Evolutionary conservation across 2,797 vertebrate species (phyloP), one percentile per base, ranked within the genome.

Genomic region (Sebastes reedi): DNA sequence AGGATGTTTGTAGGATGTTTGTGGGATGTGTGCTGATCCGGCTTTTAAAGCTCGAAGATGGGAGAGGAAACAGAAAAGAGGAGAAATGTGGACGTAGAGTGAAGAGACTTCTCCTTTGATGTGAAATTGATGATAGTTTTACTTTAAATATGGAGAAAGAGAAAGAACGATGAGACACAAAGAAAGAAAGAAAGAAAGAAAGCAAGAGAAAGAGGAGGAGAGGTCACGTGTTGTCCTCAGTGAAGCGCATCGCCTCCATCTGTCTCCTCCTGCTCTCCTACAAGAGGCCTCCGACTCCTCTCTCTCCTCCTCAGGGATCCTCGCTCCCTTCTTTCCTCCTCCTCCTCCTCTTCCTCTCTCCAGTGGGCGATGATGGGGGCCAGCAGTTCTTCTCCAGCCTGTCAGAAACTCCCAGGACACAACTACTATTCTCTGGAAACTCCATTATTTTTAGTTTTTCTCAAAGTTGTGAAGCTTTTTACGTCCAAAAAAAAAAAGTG

Each of bases 351-450:
- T 11, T 66, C 16, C 66, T 71, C 73, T 74, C 86, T 88, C 76
- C 46, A 20, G 83, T 66, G 90, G 83, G 83, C 72, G 83, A 90
- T 89, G 83, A 91, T 91, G 77, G 79, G 78, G 87, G 84, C 72
- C 86, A 85, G 56, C 42, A 64, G 72, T 83, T 85, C 86, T 86
- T 50, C 72, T 81, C 74, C 68, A 74, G 78, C 52, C 87, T 87
- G 77, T 86, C 83, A 90, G 75, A 91, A 87, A 77, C 82, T 92
- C 90, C 87, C 87, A 71, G 61, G 84, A 83, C 77, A 67, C 11
- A 72, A 62, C 42, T 62, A 1, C 20, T 36, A 61, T 50, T 83
- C 73, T 86, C 59, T 62, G 56, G 56, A 87, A 85, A 85, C 64
- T 55, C 59, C 64, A 68, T 72, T 88, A 88, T 84, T 90, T 88